Conservation (phyloP, 2,888 invertebrate species). For the Cremastobaeus sp. region DNA sequence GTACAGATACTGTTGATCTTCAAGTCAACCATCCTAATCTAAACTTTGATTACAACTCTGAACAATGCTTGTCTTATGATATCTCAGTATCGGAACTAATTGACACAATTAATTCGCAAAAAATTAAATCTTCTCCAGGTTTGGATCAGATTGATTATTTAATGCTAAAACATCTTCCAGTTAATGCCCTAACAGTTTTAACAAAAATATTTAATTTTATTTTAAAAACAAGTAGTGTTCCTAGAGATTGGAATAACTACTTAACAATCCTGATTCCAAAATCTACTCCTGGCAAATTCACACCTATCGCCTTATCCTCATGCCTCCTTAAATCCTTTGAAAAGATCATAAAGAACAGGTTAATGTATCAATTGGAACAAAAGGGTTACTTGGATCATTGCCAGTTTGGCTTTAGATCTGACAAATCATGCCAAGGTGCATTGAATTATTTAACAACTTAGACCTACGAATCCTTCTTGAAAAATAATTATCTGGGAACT, state of each 20-base stretch:
- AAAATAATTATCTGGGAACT: not conserved
- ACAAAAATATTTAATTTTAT: not conserved
- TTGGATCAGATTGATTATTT: not conserved
- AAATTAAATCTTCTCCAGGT: not conserved
- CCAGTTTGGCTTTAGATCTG: constrained; percentile 4
- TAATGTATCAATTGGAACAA: not conserved
- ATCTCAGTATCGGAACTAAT: not conserved
- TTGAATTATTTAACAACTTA: not conserved
- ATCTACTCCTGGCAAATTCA: not conserved
- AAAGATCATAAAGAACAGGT: not conserved
- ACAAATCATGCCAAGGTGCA: constrained; percentile 1
- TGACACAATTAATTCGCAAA: not conserved
- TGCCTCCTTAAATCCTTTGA: not conserved
- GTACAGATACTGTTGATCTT: not conserved
- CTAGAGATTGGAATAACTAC: not conserved
- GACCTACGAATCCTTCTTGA: not conserved
- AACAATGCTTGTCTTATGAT: not conserved
- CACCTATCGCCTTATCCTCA: not conserved
- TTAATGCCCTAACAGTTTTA: not conserved
- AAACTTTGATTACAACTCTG: not conserved
- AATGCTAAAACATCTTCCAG: not conserved
- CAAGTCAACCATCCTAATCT: too few relatives aligned
- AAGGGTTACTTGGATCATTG: not conserved
- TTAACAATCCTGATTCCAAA: not conserved
- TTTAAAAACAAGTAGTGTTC: not conserved